Base-by-base conservation (phyloP, 2,888 invertebrate genomes). In the Ganaspis brasiliensis region DNA sequence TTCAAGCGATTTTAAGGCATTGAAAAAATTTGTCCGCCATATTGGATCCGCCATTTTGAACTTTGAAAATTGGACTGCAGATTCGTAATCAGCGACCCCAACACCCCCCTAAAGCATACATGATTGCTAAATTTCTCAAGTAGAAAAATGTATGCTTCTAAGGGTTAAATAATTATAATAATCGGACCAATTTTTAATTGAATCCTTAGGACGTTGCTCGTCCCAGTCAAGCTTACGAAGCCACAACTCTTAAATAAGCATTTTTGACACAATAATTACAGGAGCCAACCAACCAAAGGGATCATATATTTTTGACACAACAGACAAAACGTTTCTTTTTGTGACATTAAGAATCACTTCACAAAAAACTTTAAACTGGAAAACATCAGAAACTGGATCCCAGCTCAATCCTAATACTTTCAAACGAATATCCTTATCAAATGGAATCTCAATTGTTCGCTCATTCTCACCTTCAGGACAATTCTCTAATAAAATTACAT, bases 221-320 rank as follows among this genome's bases (percentile, higher is more conserved):
- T 75, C 78, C 76, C 73, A 80, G 4, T 40, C 40, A 8, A 80
- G 59, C 2, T 37, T 61, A 14, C 21, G 59, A 3, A 55, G 5
- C 52, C 45, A 52, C 0, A 56, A 21, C 12, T 55, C 19, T 1
- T 35, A 0, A 19, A 31, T 52, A 3, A 72, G 40, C 1, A 9
- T 8, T 14, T 49, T 14, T 9, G 26, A 21, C 19, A 70, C 49
- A 0, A 16, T 10, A 19, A 16, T 19, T 1, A 72, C 55, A 5
- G 72, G 79, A 10, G 76, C 26, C 1, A 63, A 10, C 76, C 74
- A 79, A 2, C 76, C 72, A 8, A 72, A 19, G 9, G 79, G 74
- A 31, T 76, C 76, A 16, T 63, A 74, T 5, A 79, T n/a, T 56
- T 52, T 57, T n/a, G 79, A 74, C 14, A 45, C 40, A 16, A 37